Conservation (phyloP, 2,888 invertebrate genomes). For the Deladenus siricidicola region DNA sequence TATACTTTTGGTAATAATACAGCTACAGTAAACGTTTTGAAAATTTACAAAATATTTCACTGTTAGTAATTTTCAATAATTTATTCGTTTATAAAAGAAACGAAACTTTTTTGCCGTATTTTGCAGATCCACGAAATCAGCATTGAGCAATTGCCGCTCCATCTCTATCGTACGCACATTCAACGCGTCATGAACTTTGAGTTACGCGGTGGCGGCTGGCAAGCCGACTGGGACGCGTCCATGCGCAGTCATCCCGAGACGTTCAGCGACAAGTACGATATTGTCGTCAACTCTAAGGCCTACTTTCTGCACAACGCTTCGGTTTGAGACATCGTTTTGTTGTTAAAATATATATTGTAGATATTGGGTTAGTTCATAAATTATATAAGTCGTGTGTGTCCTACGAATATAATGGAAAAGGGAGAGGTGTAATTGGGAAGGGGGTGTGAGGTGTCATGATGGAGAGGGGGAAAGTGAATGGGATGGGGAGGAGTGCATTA, state of each 20-base stretch:
- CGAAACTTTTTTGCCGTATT: neutral
- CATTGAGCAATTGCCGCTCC: slow-evolving; percentile 24
- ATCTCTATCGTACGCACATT: slow-evolving; percentile 34
- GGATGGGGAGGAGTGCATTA: too few species aligned
- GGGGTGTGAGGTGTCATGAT: too few species aligned
- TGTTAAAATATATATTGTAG: too few species aligned
- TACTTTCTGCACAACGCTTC: slow-evolving; percentile 50
- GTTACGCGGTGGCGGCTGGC: slow-evolving; percentile 24
- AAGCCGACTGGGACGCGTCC: slow-evolving; percentile 35
- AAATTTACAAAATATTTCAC: too few species aligned
- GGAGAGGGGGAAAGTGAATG: too few species aligned
- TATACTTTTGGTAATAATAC: neutral
- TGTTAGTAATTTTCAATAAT: too few species aligned
- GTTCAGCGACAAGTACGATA: slow-evolving; percentile 53
- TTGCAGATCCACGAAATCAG: slow-evolving; percentile 18
- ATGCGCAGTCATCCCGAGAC: slow-evolving; percentile 53
- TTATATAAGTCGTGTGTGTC: too few species aligned
- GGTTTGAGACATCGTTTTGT: slow-evolving; percentile 15
- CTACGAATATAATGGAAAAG: too few species aligned
- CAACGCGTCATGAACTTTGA: slow-evolving; percentile 40
- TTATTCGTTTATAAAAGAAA: too few species aligned
- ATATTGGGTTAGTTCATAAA: too few species aligned
- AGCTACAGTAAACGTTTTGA: neutral
- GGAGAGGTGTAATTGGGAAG: too few species aligned
- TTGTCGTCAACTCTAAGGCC: slow-evolving; percentile 54